Base-by-base conservation (phyloP, 2,113 vertebrate species). In the Limanda limanda region DNA sequence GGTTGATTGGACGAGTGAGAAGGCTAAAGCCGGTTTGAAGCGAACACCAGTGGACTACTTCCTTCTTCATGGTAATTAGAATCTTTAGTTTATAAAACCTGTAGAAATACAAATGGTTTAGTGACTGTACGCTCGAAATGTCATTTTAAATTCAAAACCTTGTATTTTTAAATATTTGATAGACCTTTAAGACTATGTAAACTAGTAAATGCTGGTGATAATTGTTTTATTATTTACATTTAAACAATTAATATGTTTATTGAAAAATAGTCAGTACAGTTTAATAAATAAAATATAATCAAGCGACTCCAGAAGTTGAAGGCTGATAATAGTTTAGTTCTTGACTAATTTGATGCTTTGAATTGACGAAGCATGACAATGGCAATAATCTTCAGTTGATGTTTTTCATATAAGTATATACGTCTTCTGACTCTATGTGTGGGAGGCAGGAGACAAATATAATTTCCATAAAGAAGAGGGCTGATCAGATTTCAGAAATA, bases 31-130 rank as follows among this genome's bases (percentile, higher is more conserved):
- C 0, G 71, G 88, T 1, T 85, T 97, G 59, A 98, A 96, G 86
- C 92, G 94, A 8, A 97, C 94, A 0, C 84, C 97, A 0, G 66
- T 94, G 0, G 97, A 97, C 81, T 98, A 96, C 90, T 98, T 98
- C 86, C 93, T 98, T 37, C 91, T 98, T 18, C 97, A 96, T 86
- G 97, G 97, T 98, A 77, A 13, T 20, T 21, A 4, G 35, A 37
- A 37, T 10, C 35, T 7, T n/a, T n/a, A n/a, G 10, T 47, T 45
- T 15, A 45, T 24, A 24, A 17, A 65, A 40, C 13, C 23, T 56
- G 14, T 40, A 23, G 52, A 25, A 40, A 17, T 14, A 68, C 12
- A 23, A 45, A 40, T 0, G 1, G 3, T 73, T 55, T 20, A 20
- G 2, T 18, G 37, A 11, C 6, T 9, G 42, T 31, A 31, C 31